phyloP scores from a whole-genome alignment of 2,888 invertebrate genomes.

The Selenia dentaria region DNA sequence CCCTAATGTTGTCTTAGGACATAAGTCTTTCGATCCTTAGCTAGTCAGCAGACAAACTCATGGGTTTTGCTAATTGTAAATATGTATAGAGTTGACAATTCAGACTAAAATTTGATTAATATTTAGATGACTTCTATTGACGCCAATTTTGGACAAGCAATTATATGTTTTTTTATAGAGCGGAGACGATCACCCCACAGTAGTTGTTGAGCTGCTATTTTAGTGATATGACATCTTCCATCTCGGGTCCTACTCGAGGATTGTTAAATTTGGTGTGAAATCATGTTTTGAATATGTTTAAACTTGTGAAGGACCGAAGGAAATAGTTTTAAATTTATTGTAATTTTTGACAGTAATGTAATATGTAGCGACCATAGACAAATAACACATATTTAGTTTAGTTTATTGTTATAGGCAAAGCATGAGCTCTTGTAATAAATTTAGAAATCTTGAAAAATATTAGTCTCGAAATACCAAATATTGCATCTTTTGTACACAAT shows the following conservation, averaged over 20 bases:
- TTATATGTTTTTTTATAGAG: no score
- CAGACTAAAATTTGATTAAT: no score
- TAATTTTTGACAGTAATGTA: neutral
- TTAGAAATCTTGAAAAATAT: neutral
- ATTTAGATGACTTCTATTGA: no score
- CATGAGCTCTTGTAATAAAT: no score
- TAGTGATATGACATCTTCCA: conserved; percentile 22
- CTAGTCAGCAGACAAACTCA: no score
- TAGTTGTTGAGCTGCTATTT: conserved; percentile 4
- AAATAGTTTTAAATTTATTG: conserved; percentile 4
- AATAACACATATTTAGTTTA: neutral
- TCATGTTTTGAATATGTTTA: conserved; percentile 9
- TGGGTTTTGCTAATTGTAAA: no score
- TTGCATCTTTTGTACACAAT: neutral
- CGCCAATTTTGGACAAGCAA: no score
- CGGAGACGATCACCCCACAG: conserved; percentile 8
- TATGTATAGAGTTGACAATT: no score
- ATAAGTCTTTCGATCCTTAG: no score
- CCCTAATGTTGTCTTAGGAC: no score
- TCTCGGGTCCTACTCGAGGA: conserved; percentile 7
- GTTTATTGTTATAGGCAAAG: neutral
- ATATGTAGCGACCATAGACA: conserved; percentile 12
- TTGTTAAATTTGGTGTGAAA: conserved; percentile 14
- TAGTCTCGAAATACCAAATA: neutral
- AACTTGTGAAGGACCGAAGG: conserved; percentile 1